Percentiles rank a stretch among this genome's conserved stretches.
phyloP scores from a whole-genome alignment of 1,140 invertebrate genomes.

The Heliconius melpomene region DNA sequence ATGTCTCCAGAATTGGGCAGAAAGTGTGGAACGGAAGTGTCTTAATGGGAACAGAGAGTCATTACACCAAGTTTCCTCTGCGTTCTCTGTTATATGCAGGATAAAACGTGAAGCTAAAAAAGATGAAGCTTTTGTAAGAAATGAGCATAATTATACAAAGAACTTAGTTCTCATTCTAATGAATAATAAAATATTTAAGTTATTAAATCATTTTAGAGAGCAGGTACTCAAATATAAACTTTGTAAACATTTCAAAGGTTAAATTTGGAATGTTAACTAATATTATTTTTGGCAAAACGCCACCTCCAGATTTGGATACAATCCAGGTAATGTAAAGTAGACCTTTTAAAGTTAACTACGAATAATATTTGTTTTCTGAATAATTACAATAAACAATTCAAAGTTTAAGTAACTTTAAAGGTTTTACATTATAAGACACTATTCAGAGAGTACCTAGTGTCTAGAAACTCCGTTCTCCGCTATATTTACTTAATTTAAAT shows the following conservation, averaged over 20 bases:
- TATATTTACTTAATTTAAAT: background rate
- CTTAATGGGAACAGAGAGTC: too few species aligned
- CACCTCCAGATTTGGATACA: constrained; percentile 48
- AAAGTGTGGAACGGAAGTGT: too few species aligned
- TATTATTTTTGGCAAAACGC: constrained; percentile 54
- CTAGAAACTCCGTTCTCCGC: too few species aligned
- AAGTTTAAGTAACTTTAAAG: background rate
- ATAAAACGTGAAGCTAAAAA: too few species aligned
- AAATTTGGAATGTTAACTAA: constrained; percentile 43
- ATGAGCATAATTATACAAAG: too few species aligned
- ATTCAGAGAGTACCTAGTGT: too few species aligned
- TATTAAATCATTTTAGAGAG: constrained; percentile 5
- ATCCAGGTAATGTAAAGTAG: constrained; percentile 54
- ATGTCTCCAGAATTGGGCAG: too few species aligned
- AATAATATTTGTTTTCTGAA: background rate
- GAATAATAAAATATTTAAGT: background rate
- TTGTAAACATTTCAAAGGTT: background rate
- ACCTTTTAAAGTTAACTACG: constrained; percentile 41
- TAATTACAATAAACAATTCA: background rate
- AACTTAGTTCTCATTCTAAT: background rate
- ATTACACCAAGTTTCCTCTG: too few species aligned
- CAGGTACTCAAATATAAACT: background rate
- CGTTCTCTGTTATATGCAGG: too few species aligned
- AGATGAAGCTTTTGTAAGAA: too few species aligned
- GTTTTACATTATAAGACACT: too few species aligned